These are phyloP conservation scores for Bursaphelenchus okinawaensis DNA, from an alignment of 2,888 invertebrate species.

Conservation along the genomic window DNA sequence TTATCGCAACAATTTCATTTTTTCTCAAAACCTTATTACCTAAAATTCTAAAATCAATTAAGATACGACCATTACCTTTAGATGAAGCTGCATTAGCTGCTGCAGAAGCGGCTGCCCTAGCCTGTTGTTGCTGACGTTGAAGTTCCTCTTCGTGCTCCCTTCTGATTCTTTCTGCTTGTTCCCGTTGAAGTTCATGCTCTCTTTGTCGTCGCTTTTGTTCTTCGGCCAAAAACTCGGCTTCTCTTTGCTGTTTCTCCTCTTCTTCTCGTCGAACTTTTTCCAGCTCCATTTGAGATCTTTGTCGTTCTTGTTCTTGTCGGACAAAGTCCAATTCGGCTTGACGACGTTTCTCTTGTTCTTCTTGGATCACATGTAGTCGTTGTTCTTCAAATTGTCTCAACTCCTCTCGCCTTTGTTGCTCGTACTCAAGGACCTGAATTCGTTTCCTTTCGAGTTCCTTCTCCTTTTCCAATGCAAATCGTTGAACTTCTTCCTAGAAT, in stretches of 20 bases:
- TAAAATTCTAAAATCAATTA: neutral
- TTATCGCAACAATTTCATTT: neutral
- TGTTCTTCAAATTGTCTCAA: constrained; percentile 19
- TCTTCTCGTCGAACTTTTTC: neutral
- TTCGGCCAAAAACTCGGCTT: neutral
- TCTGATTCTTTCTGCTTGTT: constrained; percentile 16
- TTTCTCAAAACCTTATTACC: neutral
- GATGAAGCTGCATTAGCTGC: neutral
- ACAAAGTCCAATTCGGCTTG: constrained; percentile 5
- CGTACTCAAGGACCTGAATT: constrained; percentile 26
- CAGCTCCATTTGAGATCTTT: neutral
- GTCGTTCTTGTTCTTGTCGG: neutral
- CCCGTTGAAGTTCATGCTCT: constrained; percentile 5
- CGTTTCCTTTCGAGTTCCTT: constrained; percentile 25
- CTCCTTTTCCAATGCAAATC: constrained; percentile 30
- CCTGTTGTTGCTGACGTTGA: constrained; percentile 10
- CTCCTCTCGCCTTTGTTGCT: constrained; percentile 24
- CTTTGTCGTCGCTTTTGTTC: constrained; percentile 15
- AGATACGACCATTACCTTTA: too few relatives aligned
- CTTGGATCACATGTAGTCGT: neutral
- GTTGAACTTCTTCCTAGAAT: constrained; percentile 29
- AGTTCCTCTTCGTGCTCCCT: constrained; percentile 7
- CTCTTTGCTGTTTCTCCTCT: neutral
- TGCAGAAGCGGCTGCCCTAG: constrained; percentile 8
- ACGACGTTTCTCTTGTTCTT: neutral